phyloP scores from a whole-genome alignment of 2,113 vertebrate species.

The Galbula dea region DNA sequence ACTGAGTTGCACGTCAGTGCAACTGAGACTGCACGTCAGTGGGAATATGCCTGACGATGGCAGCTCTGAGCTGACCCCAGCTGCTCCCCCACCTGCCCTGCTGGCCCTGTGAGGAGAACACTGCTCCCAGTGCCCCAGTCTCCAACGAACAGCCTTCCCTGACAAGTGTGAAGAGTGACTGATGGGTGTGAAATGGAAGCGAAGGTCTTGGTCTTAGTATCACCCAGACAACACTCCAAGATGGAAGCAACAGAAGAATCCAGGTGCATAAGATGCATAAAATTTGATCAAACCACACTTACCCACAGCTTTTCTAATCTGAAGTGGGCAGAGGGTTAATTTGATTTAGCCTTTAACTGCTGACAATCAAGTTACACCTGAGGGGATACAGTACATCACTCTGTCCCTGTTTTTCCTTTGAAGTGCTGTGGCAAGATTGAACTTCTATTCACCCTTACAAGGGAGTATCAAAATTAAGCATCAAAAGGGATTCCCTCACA shows the following conservation, averaged over 20 bases:
- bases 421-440: neutral
- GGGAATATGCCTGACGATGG: neutral
- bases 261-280: neutral
- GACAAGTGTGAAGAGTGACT: neutral
- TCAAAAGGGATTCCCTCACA: neutral
- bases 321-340: neutral
- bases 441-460: neutral
- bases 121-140: neutral
- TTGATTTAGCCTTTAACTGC: neutral
- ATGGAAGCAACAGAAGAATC: neutral
- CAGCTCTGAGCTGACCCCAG: neutral
- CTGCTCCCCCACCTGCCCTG: neutral
- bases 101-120: accelerated
- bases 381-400: neutral
- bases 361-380: neutral
- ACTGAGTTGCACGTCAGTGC: neutral
- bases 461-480: neutral
- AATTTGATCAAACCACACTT: neutral
- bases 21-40: neutral
- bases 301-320: neutral
- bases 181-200: neutral
- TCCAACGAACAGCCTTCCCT: neutral
- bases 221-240: neutral
- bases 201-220: neutral
- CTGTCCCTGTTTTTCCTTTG: neutral